Evolutionary conservation across 2,888 invertebrate species (phyloP), one percentile per base, ranked within the genome.

Genomic region (Macropis europaea): DNA sequence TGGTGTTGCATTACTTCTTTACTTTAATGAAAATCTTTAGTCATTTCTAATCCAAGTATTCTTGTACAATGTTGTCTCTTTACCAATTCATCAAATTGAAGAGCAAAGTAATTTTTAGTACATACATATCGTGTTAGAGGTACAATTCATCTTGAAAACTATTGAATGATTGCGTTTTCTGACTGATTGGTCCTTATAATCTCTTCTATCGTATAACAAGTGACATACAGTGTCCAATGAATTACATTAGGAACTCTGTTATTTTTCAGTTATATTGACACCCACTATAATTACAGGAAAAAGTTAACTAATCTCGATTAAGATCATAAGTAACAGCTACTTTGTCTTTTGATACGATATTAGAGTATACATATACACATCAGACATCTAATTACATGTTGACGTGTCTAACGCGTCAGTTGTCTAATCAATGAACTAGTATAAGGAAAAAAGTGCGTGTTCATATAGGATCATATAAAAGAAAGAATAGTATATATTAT

Each of bases 51-150:
- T 69, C 75, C 71, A 64, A 74, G 59, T 68, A 73, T 48, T 73
- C 71, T 75, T 76, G 62, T 67, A 79, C 57, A 73, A 81, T 38
- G 42, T 56, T 70, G 47, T 68, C 57, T 77, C 61, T 47, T 77
- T 71, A 73, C 60, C 45, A 34, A 70, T 69, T 63, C 70, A 69
- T 78, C 61, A 59, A 63, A 62, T 73, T 72, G 66, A 83, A 77
- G 66, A 79, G 76, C 78, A 79, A 82, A 81, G 71, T 86, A 86
- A 84, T 82, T 84, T 85, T 85, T 85, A 84, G 84, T 86, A 82
- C 76, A 85, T 86, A 86, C 86, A 86, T 86, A 86, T 86, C 86
- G 83, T 83, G 53, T 82, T 86, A 86, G 82, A 81, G 73, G 79
- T 86, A 86, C 84, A 80, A 83, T 76, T 73, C 61, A 69, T 71